Conservation (phyloP, 1,140 invertebrate species). For the Drosophila equinoxialis region DNA sequence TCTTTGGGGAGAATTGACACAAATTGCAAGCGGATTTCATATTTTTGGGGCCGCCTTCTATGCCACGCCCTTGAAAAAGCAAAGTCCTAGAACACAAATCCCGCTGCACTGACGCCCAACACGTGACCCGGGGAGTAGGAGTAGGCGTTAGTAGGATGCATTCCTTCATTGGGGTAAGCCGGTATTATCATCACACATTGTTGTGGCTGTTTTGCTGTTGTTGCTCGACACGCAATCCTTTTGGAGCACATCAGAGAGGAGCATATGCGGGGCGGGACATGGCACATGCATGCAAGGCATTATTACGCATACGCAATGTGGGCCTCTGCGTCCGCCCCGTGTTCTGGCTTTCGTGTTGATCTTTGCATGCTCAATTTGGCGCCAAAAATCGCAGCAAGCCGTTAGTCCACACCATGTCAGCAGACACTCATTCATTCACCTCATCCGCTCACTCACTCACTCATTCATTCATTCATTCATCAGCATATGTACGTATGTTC, state of each 20-base stretch:
- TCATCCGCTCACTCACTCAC: constrained; percentile 6
- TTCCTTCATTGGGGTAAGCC: constrained; percentile 12
- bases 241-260: constrained; percentile 30
- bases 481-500: constrained; percentile 10
- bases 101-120: constrained; percentile 9
- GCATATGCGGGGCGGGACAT: constrained; percentile 37
- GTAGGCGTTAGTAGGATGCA: constrained; percentile 9
- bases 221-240: constrained; percentile 79
- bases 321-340: constrained; percentile 16
- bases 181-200: constrained; percentile 18
- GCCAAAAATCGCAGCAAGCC: constrained; percentile 67
- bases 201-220: constrained; percentile 61
- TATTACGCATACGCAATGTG: constrained; percentile 75
- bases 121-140: neutral
- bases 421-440: constrained; percentile 40
- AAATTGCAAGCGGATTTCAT: constrained; percentile 45
- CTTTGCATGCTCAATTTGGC: constrained; percentile 74
- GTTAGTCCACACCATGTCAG: constrained; percentile 25
- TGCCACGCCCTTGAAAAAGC: constrained; percentile 20
- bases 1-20: constrained; percentile 47
- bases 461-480: constrained; percentile 73
- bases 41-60: constrained; percentile 15
- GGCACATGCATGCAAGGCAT: constrained; percentile 49
- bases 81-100: constrained; percentile 6
- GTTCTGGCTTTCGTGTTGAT: constrained; percentile 44